phyloP scores from a whole-genome alignment of 2,113 vertebrate species.

The Tragelaphus scriptus region DNA sequence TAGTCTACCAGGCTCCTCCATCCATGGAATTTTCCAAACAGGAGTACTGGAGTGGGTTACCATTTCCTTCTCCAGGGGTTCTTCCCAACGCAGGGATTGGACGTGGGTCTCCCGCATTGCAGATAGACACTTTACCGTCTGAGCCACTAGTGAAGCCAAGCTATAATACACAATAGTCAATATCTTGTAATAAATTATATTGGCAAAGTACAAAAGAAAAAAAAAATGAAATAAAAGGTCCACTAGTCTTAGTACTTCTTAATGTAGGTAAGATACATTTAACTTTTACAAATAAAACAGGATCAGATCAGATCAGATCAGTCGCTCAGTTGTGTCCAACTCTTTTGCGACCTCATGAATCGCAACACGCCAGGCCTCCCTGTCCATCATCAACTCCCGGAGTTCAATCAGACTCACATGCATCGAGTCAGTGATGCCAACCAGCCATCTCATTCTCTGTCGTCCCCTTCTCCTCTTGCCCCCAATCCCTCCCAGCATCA shows the following conservation, averaged over 20 bases:
- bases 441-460: no score
- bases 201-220: not conserved
- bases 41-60: not conserved
- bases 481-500: no score
- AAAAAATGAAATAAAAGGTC: not conserved
- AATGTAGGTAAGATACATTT: not conserved
- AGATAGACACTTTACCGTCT: not conserved
- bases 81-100: fast-evolving
- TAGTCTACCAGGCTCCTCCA: not conserved
- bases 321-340: no score
- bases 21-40: not conserved
- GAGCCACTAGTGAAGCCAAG: not conserved
- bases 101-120: not conserved
- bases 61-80: not conserved
- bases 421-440: no score
- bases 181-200: not conserved
- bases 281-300: not conserved
- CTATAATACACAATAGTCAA: not conserved
- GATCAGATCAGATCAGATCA: no score
- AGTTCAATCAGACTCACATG: no score
- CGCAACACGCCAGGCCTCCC: no score
- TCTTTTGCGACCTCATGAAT: no score
- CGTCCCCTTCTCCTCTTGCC: no score
- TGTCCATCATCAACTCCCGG: no score
- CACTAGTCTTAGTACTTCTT: not conserved